Base-by-base conservation (phyloP, 2,888 invertebrate genomes). In the Drosophila borealis region DNA sequence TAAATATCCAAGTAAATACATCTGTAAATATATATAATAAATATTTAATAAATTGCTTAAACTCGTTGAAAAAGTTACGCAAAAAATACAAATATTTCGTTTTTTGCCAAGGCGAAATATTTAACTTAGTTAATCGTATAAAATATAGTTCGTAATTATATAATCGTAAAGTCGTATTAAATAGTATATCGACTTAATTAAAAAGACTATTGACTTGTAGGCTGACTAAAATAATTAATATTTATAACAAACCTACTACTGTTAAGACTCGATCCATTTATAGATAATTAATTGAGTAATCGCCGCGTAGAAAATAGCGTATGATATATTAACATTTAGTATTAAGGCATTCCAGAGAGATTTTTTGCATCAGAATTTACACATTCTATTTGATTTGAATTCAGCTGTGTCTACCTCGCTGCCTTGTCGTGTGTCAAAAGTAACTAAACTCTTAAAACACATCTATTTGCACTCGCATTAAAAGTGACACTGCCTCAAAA, bases 391-490 rank as follows among this genome's bases (percentile, higher is more conserved):
- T 17, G 29, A 41, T 54, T n/a, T 19, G 9, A 19, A 44, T 8
- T 5, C 37, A 55, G 41, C 14, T 17, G 14, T 25, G 19, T 55
- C 41, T 21, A 33, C 33, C n/a, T 57, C 19, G 11, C n/a, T 37
- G 45, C 17, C 39, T 45, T 25, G 14, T 45, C 51, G 53, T 60
- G 55, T 56, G 62, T 60, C 60, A 29, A 8, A 69, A 21, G 39
- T 48, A 34, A 29, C 25, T 46, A 48, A 76, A 57, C 41, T 72
- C 45, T 36, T 56, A 49, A 60, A 65, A 63, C 49, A 63, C 17
- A 61, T 45, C 36, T 61, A 63, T 69, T 69, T 69, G 49, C 61
- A 36, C 41, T 61, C 50, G 62, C 77, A 63, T 74, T 65, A 61
- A 81, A 17, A 54, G 64, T 45, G 53, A 62, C 59, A 81, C 53